Conservation (phyloP, 2,888 invertebrate genomes). For the Agonopterix alstromeriana region DNA sequence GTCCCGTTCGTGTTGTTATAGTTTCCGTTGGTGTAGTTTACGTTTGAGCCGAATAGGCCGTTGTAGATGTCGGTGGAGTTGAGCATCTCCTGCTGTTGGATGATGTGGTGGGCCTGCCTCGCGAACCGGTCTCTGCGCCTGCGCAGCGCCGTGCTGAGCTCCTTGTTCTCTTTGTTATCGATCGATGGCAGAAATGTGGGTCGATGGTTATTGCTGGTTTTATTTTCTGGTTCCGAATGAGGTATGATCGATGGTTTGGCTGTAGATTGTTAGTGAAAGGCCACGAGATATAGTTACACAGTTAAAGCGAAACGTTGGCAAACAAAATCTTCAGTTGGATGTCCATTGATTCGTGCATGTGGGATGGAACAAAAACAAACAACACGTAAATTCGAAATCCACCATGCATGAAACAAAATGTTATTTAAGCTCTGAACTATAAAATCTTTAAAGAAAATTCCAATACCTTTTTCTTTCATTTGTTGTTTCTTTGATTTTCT, state of each 20-base stretch:
- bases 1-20: slow-evolving; percentile 17
- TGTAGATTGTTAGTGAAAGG: slow-evolving; percentile 52
- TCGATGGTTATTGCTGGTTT: slow-evolving; percentile 32
- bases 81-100: slow-evolving; percentile 84
- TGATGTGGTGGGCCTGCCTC: slow-evolving; percentile 88
- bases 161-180: slow-evolving; percentile 75
- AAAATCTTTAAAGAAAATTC: no score
- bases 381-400: no score
- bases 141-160: slow-evolving; percentile 87
- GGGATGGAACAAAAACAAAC: no score
- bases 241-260: slow-evolving; percentile 35
- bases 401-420: neutral
- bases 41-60: slow-evolving; percentile 31
- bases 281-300: slow-evolving; percentile 13
- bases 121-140: slow-evolving; percentile 89
- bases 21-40: slow-evolving; percentile 15
- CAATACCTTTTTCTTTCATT: slow-evolving; percentile 84
- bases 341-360: neutral
- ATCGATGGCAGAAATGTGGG: slow-evolving; percentile 39
- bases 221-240: slow-evolving; percentile 41
- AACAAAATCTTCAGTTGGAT: neutral
- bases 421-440: neutral
- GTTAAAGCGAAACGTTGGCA: neutral
- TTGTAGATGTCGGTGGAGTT: slow-evolving; percentile 42
- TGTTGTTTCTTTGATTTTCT: slow-evolving; percentile 81